Evolutionary conservation across 2,797 vertebrate genomes (phyloP).

Genomic region (Diplodus sargus): DNA sequence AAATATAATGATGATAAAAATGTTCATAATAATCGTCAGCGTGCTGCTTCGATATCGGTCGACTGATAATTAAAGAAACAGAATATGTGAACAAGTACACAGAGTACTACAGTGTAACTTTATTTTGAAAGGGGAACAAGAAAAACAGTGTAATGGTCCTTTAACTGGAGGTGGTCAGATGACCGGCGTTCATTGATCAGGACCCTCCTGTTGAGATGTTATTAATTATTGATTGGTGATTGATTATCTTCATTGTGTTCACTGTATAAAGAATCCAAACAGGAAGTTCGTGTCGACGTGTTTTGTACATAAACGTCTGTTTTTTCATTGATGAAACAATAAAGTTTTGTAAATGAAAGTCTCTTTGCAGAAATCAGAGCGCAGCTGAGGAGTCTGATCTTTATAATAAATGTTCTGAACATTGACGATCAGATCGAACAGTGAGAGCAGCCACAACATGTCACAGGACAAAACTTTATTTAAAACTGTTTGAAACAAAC

Average conservation of each 20-base stretch:
- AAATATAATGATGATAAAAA: no score
- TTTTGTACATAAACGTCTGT: constrained; percentile 62
- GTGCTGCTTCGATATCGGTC: no score
- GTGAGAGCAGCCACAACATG: background rate
- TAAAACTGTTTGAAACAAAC: background rate
- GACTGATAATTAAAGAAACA: no score
- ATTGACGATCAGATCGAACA: no score
- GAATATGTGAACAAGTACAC: no score
- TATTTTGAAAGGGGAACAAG: constrained; percentile 17
- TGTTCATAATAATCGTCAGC: background rate
- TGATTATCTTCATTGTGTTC: constrained; percentile 33
- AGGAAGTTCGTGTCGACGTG: constrained; percentile 45
- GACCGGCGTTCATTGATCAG: constrained; percentile 2
- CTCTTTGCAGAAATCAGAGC: constrained; percentile 56
- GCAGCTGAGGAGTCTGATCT: background rate
- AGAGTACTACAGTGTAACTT: background rate
- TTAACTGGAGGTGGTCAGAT: constrained; percentile 26
- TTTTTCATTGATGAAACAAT: constrained; percentile 66
- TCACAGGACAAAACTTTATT: background rate
- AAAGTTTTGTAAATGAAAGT: constrained; percentile 80
- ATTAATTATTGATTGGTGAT: constrained; percentile 34
- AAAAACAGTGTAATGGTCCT: background rate
- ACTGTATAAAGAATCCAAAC: constrained; percentile 39
- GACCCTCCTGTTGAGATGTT: constrained; percentile 1
- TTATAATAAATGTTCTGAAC: no score